Evolutionary conservation across 1,140 invertebrate species (phyloP), one percentile per base, ranked within the genome.

Genomic region (Lutraria rhynchaena): DNA sequence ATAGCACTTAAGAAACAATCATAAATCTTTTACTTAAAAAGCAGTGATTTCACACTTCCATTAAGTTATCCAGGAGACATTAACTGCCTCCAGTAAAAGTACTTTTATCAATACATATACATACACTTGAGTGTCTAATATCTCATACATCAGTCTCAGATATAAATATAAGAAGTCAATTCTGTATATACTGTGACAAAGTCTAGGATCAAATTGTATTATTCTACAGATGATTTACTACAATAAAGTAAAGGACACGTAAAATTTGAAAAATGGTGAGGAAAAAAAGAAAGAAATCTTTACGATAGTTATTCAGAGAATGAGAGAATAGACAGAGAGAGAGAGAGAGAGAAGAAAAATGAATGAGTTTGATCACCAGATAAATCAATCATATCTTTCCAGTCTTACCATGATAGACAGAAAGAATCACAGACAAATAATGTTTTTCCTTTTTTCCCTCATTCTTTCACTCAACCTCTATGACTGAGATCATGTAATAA

Each of bases 401-500:
- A 41, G 37, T 71, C 69, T 51, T 33, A 35, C 49, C 2, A 55
- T 55, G 53, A 55, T 4, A 11, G 49, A 71, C 49, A 55, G 69
- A 71, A 71, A 41, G 7, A 55, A 71, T 55, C 33, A 57, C 49
- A 55, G 49, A 71, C 69, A 55, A n/a, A 71, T 22, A n/a, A 71
- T 57, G 49, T 31, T n/a, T 49, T 19, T 67, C 1, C 15, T 41
- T 41, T 41, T 15, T 41, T 41, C 24, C 27, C n/a, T 37, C 74
- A 65, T 65, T 63, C 74, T 63, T 44, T 75, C 71, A 75, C 2
- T 24, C 71, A 75, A 55, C 19, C 31, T 4, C 17, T 1, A 31
- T 17, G 74, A 63, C 60, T 77, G 74, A 77, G 74, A 77, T 77
- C 74, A 77, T 53, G 27, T 46, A 71, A 57, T 41, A 7, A 5